phyloP scores from a whole-genome alignment of 2,888 invertebrate species.

The Pemphredon lugubris region DNA sequence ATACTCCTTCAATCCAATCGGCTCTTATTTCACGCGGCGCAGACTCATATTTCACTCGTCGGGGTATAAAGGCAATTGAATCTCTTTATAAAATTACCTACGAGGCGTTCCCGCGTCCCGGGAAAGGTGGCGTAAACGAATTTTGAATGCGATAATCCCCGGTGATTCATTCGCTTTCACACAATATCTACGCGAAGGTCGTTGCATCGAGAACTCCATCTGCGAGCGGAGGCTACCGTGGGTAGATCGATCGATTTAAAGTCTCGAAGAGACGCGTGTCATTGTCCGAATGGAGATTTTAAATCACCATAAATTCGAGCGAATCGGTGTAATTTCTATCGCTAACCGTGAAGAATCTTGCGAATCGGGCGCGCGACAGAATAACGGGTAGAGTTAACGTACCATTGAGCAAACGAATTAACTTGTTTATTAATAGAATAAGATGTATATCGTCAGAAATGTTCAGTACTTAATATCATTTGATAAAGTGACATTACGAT shows the following conservation, averaged over 20 bases:
- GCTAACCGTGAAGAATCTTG: too few species aligned
- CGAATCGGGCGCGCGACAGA: too few species aligned
- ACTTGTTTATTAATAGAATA: too few species aligned
- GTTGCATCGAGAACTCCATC: conserved; percentile 19
- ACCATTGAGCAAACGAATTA: too few species aligned
- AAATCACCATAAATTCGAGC: conserved; percentile 24
- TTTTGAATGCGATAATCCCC: conserved; percentile 72
- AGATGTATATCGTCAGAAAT: too few species aligned
- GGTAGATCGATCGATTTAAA: conserved; percentile 29
- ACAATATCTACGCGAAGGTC: conserved; percentile 48
- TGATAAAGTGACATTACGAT: too few species aligned
- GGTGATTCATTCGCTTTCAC: conserved; percentile 67
- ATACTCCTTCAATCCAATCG: conserved; percentile 77
- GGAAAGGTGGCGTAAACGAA: conserved; percentile 69
- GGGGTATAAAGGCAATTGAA: conserved; percentile 76
- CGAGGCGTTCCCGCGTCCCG: conserved; percentile 51
- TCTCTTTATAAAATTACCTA: conserved; percentile 76
- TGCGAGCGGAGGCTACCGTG: conserved; percentile 4
- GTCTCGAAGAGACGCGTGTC: conserved; percentile 22
- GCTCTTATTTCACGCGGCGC: conserved; percentile 74
- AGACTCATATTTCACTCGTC: conserved; percentile 77
- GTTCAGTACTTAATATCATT: too few species aligned
- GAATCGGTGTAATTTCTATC: conserved; percentile 1
- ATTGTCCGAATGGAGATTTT: conserved; percentile 18
- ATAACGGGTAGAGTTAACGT: too few species aligned